These are phyloP conservation scores for Sebastes miniatus DNA, from an alignment of 2,797 vertebrate genomes.

Conservation along the genomic window DNA sequence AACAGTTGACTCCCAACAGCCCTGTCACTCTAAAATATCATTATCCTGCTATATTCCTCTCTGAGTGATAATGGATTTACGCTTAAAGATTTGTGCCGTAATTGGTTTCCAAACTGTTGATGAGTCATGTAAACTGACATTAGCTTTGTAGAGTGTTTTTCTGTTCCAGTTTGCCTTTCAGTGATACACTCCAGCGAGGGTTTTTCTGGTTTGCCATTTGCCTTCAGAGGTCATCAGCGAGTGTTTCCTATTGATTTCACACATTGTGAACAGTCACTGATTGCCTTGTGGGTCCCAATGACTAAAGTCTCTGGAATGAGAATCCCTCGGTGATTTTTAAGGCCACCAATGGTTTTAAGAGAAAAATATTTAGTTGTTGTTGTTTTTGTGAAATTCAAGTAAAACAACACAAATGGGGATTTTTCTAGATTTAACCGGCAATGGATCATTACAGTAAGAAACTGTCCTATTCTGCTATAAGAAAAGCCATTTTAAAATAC, in stretches of 20 bases:
- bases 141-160: not conserved
- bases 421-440: not conserved
- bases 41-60: not conserved
- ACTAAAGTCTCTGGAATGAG: not conserved
- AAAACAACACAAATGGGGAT: not conserved
- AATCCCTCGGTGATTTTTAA: not conserved
- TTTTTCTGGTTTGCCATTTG: slow-evolving; percentile 24
- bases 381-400: not conserved
- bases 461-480: not conserved
- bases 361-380: not conserved
- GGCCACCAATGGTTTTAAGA: not conserved
- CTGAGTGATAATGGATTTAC: too few species aligned
- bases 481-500: not conserved
- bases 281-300: slow-evolving; percentile 19
- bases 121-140: not conserved
- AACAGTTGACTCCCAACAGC: slow-evolving; percentile 13
- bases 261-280: slow-evolving; percentile 26
- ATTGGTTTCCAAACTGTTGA: slow-evolving; percentile 3
- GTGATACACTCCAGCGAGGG: not conserved
- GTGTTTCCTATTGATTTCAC: slow-evolving; percentile 48
- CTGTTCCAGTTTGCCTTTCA: slow-evolving; percentile 10
- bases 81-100: not conserved
- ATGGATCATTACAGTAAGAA: not conserved
- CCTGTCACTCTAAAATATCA: not conserved
- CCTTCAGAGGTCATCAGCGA: slow-evolving; percentile 43